Base-by-base conservation (phyloP, 2,113 vertebrate species). In the Terrapene triunguis region DNA sequence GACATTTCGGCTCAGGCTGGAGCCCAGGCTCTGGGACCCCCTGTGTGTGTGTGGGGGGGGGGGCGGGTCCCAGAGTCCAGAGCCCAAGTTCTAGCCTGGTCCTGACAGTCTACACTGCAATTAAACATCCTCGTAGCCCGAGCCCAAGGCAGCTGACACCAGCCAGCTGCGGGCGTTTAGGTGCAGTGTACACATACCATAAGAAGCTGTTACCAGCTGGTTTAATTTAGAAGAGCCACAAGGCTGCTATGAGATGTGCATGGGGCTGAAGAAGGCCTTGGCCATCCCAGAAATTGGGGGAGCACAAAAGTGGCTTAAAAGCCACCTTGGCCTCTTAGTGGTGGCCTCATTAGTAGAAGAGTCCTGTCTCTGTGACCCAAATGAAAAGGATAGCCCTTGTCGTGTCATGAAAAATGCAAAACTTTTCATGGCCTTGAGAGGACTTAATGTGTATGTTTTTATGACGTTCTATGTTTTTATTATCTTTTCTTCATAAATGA, bases 401-500 rank as follows among this genome's bases (percentile, higher is more conserved):
- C 42, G 80, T 14, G 10, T 82, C 12, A 21, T 87, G 69, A 88
- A 91, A 84, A 83, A 44, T 42, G n/a, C 13, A 35, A 87, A 94
- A 48, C 4, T n/a, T 94, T 74, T 86, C 11, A 16, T 55, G 76
- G 24, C 11, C 88, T 16, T 83, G n/a, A 48, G 57, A 38, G 10
- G 76, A 51, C 92, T 88, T 89, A 96, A 87, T 65, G 32, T 5
- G 17, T 55, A 90, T 92, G 2, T 24, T 80, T 94, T 81, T 94
- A 91, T 84, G 44, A 57, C 84, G 76, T 7, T 57, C 0, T 78
- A 32, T 85, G 9, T 44, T 89, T 72, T 88, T 91, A 62, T 78
- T 90, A 81, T 0, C 2, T 29, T 19, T 89, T 80, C 47, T 92
- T 93, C 65, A 74, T 90, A 94, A 98, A 94, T 87, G 35, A 92